Conservation (phyloP, 1,140 invertebrate genomes). For the Macrotrachela quadricornifera region DNA sequence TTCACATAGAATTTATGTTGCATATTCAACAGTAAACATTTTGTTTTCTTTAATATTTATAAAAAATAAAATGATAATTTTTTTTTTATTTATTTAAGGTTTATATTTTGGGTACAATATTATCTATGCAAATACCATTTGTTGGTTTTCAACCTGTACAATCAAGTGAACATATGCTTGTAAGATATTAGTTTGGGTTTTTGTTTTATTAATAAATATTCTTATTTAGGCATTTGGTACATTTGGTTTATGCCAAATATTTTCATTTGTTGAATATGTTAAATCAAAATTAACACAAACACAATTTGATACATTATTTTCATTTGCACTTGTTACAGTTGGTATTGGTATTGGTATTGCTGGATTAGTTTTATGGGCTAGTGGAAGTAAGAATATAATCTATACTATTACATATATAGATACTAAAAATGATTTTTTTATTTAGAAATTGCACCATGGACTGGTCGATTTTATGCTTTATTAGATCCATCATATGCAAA, state of each 20-base stretch:
- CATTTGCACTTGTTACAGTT: conserved; percentile 35
- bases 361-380: conserved; percentile 54
- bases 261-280: conserved; percentile 69
- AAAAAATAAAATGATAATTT: conserved; percentile 11
- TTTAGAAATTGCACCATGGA: conserved; percentile 49
- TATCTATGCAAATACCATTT: conserved; percentile 96
- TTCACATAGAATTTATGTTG: conserved; percentile 74
- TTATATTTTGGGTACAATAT: conserved; percentile 74
- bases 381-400: conserved; percentile 39
- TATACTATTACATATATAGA: not conserved
- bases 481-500: conserved; percentile 93
- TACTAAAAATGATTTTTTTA: not conserved
- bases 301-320: conserved; percentile 67
- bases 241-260: conserved; percentile 77
- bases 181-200: too few relatives aligned
- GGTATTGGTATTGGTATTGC: conserved; percentile 41
- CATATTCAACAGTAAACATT: conserved; percentile 52
- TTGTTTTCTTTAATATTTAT: conserved; percentile 4
- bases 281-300: conserved; percentile 48
- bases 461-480: conserved; percentile 88
- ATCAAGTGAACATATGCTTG: conserved; percentile 87
- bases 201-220: too few relatives aligned
- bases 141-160: conserved; percentile 92
- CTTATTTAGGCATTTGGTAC: conserved; percentile 62
- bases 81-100: too few relatives aligned